Evolutionary conservation across 2,888 invertebrate genomes (phyloP), one percentile per base, ranked within the genome.

Genomic region (Rhagium mordax): DNA sequence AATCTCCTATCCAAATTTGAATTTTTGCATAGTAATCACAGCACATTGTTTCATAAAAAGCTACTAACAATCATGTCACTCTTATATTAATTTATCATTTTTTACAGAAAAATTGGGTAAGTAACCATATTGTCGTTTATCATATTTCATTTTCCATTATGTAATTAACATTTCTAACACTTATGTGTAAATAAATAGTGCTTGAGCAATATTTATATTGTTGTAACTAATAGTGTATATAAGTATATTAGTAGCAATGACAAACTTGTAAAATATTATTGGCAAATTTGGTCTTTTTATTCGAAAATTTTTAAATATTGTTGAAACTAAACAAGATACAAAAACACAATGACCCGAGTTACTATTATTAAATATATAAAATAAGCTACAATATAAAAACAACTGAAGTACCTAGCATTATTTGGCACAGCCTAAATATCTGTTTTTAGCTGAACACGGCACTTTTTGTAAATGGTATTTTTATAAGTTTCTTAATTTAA

Each of bases 141-240:
- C 67, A 67, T 67, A 10, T 57, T 41, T 57, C 20, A 24, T 16
- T 70, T 21, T 64, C 49, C 16, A 15, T 21, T n/a, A 10, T 57
- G 41, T 55, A 20, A 16, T 15, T 61, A 53, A 55, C 67, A 55
- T 47, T 8, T 53, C 18, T 67, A 67, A 67, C 24, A 47, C 15
- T 3, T 65, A 18, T 41, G 15, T 73, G 71, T 76, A 76, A 69
- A 77, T 74, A 78, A 79, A 83, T 83, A 83, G 83, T 83, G 83
- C 83, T 83, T 83, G 83, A 81, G 72, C 78, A 74, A 55, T 77
- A 74, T 71, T 72, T 76, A 72, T 67, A 70, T 21, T 48, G 47
- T 21, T 48, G 20, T 29, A 15, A 47, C 21, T 47, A 15, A 29
- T 18, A 29, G 18, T 60, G 29, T 60, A 60, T 18, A 60, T 18